Evolutionary conservation across 2,888 invertebrate species (phyloP), one percentile per base, ranked within the genome.

Genomic region (Scelioninae gen. 2): DNA sequence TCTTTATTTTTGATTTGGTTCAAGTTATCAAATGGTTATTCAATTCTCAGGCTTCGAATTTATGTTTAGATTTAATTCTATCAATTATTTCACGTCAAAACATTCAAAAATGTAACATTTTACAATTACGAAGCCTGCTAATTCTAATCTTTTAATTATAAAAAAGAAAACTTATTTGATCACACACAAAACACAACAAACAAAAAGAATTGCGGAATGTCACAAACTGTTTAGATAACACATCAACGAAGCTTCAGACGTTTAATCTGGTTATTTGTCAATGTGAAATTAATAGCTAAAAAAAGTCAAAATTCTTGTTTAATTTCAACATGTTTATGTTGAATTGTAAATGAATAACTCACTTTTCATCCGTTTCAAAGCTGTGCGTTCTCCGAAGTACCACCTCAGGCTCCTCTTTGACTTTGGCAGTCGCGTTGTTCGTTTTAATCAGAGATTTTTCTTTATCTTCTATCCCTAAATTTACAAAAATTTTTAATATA

Each of bases 281-380:
- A 67, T 18, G 41, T 63, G 63, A 57, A 70, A 63, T 70, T 61
- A 61, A 57, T 63, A 57, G 63, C 50, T 63, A 28, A 28, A 63
- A 28, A 50, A 37, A 39, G 15, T n/a, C 15, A 33, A 52, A 67
- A 33, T 52, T 22, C 6, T 19, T 18, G 13, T 25, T 53, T 10
- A 33, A 35, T 13, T 28, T 39, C 6, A 33, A 53, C 16, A 41
- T n/a, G n/a, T 50, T 33, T n/a, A 18, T n/a, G 1, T 5, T 6
- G 7, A 10, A 55, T 13, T 18, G 33, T 25, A 2, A 45, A 41
- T 2, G 3, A 57, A 15, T 18, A 13, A 92, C 94, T 91, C 88
- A 95, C 95, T 93, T 93, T 88, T 94, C 93, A 86, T 95, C 95
- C 82, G 93, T 93, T 86, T 95, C 94, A 85, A 94, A 94, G 87